Evolutionary conservation across 2,113 vertebrate genomes (phyloP), one percentile per base, ranked within the genome.

Genomic region (Eptesicus fuscus): DNA sequence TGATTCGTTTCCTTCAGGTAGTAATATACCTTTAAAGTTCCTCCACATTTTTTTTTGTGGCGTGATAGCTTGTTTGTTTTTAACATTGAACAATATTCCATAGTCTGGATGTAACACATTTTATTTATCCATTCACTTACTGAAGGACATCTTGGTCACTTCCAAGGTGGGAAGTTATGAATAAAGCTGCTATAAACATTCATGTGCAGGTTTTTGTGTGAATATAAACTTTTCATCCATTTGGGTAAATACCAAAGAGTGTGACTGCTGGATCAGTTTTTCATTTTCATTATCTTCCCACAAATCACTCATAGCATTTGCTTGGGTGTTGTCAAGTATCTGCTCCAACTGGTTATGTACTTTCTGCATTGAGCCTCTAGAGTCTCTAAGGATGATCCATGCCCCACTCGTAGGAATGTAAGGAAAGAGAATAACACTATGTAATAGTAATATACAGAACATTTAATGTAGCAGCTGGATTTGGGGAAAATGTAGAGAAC

Each of bases 41-140:
- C 44, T 63, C 30, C 32, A 8, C 28, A 40, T 88, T 35, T 61
- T 94, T 61, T 94, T 88, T 91, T 77, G 65, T 47, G 61, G 63
- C 8, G 44, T 76, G 28, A 53, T 44, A 90, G 44, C 73, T 90
- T 44, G 53, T 82, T 94, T 96, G 40, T 59, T 85, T 93, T 71
- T 61, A 73, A 14, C 5, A 32, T 40, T 78, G 51, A 42, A 37
- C 65, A 83, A 30, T 77, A 37, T 63, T 70, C 51, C 23, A 35
- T 88, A 71, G 12, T 87, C 56, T 44, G 59, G 14, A 37, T 63
- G 4, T 49, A 93, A 18, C n/a, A 9, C 9, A 63, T 9, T 76
- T 90, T 40, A 40, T 67, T 85, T 67, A 49, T 37, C 40, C 28
- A 44, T 90, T 83, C 37, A 91, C 65, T 22, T 71, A 14, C 10